Evolutionary conservation across 2,888 invertebrate genomes (phyloP).

Genomic region (Conchocele bisecta): DNA sequence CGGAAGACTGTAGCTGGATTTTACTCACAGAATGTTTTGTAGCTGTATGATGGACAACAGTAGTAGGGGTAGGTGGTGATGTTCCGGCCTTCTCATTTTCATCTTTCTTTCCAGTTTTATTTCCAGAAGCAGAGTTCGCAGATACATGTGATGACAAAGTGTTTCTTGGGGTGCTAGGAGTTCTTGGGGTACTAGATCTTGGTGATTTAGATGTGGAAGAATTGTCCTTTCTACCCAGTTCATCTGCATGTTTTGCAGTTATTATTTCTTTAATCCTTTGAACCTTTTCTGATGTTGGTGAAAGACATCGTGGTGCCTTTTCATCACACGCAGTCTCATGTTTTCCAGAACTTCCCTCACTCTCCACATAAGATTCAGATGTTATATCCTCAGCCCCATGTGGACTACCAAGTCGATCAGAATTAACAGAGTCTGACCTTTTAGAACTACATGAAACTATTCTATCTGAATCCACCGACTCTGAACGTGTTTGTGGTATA

Average conservation of each 20-base stretch:
- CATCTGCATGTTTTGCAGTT: not conserved
- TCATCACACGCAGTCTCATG: no score
- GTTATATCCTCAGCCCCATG: not conserved
- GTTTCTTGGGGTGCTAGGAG: not conserved
- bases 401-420: conserved; percentile 25
- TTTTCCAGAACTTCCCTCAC: no score
- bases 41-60: conserved; percentile 55
- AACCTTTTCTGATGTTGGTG: not conserved
- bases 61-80: not conserved
- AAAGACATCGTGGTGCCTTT: no score
- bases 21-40: no score
- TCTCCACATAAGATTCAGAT: not conserved
- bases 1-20: no score
- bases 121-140: no score
- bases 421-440: conserved; percentile 33
- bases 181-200: not conserved
- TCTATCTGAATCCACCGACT: conserved; percentile 45
- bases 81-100: not conserved
- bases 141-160: no score
- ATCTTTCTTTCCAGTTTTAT: no score
- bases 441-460: conserved; percentile 9
- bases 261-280: not conserved
- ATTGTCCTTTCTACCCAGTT: not conserved
- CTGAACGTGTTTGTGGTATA: conserved; percentile 16
- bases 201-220: not conserved